phyloP scores from a whole-genome alignment of 2,888 invertebrate species.

The Cenopis cana region DNA sequence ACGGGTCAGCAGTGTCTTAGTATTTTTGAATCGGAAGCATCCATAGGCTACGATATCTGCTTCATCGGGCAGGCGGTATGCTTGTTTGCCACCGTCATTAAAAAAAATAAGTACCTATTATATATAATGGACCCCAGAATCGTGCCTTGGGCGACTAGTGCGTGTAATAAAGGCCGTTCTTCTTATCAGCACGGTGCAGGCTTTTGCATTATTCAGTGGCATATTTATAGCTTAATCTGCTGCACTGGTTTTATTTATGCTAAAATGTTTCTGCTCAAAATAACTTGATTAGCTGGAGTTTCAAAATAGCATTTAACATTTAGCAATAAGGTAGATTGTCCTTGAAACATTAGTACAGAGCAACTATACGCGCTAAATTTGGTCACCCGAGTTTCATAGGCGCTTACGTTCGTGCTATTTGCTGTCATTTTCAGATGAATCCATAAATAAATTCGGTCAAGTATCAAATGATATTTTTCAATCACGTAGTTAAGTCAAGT shows the following conservation, averaged over 20 bases:
- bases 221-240: constrained; percentile 46
- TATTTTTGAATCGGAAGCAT: too few species aligned
- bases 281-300: constrained; percentile 10
- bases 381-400: not conserved
- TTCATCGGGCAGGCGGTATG: not conserved
- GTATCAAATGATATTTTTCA: too few species aligned
- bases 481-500: too few species aligned
- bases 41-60: too few species aligned
- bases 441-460: too few species aligned
- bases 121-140: constrained; percentile 11
- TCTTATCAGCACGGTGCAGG: constrained; percentile 38
- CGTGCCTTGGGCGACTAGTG: constrained; percentile 17
- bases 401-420: too few species aligned
- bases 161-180: constrained; percentile 35
- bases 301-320: not conserved
- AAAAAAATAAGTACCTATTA: not conserved
- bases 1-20: too few species aligned
- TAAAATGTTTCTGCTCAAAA: constrained; percentile 18
- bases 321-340: not conserved
- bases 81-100: too few species aligned
- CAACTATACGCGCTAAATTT: not conserved
- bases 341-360: not conserved
- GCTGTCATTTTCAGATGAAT: too few species aligned
- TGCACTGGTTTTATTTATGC: constrained; percentile 34
- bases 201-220: constrained; percentile 43